Percentiles rank a stretch among this genome's conserved stretches.
Conservation (phyloP, 2,113 vertebrate species). For the Tragelaphus strepsiceros region DNA sequence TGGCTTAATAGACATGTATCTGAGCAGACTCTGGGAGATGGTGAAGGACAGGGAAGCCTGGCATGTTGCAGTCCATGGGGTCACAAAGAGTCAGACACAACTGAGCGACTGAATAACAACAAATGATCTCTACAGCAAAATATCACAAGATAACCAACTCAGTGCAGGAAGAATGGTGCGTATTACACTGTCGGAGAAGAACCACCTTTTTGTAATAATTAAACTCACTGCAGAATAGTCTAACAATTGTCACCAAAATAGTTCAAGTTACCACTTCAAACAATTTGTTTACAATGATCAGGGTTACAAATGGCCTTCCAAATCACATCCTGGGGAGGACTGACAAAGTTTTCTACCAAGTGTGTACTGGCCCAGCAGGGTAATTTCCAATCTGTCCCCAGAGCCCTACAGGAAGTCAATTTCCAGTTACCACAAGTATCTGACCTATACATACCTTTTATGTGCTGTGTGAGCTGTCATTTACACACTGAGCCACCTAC, state of each 20-base stretch:
- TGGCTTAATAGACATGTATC: not conserved
- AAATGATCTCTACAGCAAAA: not conserved
- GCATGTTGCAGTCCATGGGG: not conserved
- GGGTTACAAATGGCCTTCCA: constrained; percentile 8
- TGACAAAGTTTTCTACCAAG: constrained; percentile 11
- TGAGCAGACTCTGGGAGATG: not conserved
- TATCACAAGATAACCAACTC: not conserved
- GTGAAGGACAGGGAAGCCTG: not conserved
- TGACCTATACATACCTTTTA: not conserved
- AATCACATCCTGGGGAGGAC: not conserved
- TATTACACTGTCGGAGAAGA: not conserved
- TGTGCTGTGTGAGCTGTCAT: not conserved
- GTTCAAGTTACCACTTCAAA: not conserved
- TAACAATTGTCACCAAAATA: not conserved
- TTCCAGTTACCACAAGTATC: not conserved
- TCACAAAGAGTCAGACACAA: not conserved
- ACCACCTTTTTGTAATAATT: not conserved
- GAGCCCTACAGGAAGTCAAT: not conserved
- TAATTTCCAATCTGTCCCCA: not conserved
- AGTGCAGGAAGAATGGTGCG: accelerated
- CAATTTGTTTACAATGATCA: not conserved
- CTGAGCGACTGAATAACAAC: not conserved
- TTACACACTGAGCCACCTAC: not conserved
- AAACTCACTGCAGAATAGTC: not conserved
- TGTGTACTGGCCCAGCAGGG: not conserved